phyloP scores from a whole-genome alignment of 2,888 invertebrate genomes.

The Sylvicola cinctus region DNA sequence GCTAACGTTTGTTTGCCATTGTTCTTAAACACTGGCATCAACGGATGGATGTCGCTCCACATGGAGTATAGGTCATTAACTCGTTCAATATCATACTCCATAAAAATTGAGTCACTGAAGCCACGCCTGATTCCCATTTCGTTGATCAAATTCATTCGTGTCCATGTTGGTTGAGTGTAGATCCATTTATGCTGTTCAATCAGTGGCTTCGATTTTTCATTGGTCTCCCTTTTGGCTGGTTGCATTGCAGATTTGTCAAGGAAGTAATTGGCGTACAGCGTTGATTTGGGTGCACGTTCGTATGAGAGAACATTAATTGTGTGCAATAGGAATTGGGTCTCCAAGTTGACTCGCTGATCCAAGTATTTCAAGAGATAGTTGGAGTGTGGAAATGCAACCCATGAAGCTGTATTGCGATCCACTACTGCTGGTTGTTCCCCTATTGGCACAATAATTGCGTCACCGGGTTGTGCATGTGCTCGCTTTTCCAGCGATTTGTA shows the following conservation, averaged over 20 bases:
- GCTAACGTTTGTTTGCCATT: slow-evolving; percentile 43
- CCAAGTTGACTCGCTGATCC: slow-evolving; percentile 10
- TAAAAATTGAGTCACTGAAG: slow-evolving; percentile 27
- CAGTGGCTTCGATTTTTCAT: slow-evolving; percentile 13
- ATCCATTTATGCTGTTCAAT: slow-evolving; percentile 20
- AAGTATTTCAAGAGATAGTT: slow-evolving; percentile 17
- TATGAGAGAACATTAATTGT: slow-evolving; percentile 17
- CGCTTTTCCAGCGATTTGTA: slow-evolving; percentile 26
- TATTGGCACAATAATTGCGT: slow-evolving; percentile 5
- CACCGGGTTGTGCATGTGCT: slow-evolving; percentile 6
- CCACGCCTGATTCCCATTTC: slow-evolving; percentile 13
- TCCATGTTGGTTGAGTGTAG: slow-evolving; percentile 20
- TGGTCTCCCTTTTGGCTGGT: slow-evolving; percentile 5
- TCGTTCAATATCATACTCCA: slow-evolving; percentile 47
- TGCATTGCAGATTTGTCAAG: slow-evolving; percentile 5
- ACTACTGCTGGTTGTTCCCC: slow-evolving; percentile 5
- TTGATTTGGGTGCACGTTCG: slow-evolving; percentile 16
- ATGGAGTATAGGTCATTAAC: slow-evolving; percentile 44
- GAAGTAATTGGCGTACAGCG: slow-evolving; percentile 15
- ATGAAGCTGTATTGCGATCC: slow-evolving; percentile 22
- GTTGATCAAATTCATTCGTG: slow-evolving; percentile 18
- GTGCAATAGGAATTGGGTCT: slow-evolving; percentile 5
- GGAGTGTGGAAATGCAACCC: slow-evolving; percentile 18
- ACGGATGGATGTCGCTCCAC: slow-evolving; percentile 42
- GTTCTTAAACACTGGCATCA: slow-evolving; percentile 32